Conservation (phyloP, 2,797 vertebrate species). For the Lepilemur septentrionalis region DNA sequence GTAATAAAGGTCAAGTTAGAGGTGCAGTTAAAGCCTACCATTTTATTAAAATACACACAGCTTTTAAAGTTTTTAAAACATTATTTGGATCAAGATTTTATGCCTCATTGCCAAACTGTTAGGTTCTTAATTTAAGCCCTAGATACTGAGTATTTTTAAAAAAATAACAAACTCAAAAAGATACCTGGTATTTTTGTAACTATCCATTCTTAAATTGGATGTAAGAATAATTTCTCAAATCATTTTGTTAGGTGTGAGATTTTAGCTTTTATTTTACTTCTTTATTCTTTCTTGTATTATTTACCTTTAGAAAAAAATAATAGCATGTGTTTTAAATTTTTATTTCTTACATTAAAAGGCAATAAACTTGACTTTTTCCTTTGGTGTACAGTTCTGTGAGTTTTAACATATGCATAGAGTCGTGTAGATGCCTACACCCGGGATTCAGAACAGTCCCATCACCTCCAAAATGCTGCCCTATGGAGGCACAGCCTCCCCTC, state of each 20-base stretch:
- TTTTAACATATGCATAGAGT: background rate
- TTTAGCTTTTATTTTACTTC: conserved; percentile 8
- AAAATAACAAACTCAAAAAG: background rate
- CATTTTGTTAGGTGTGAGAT: background rate
- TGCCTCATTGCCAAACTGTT: background rate
- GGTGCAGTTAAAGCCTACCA: background rate
- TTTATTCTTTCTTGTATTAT: background rate
- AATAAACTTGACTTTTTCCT: background rate
- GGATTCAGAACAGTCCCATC: background rate
- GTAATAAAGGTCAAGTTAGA: background rate
- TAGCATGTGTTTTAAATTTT: background rate
- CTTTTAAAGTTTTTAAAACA: background rate
- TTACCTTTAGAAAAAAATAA: background rate
- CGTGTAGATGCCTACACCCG: fast-evolving
- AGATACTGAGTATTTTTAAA: background rate
- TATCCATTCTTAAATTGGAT: background rate
- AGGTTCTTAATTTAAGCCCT: background rate
- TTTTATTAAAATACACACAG: background rate
- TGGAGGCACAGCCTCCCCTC: fast-evolving
- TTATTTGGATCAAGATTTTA: conserved; percentile 31
- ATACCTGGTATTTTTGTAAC: background rate
- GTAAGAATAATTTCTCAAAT: background rate
- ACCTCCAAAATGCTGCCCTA: background rate
- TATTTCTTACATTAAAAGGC: background rate
- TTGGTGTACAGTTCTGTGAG: background rate